Evolutionary conservation across 2,888 invertebrate species (phyloP).

Genomic region (Rhorus exstirpatorius): DNA sequence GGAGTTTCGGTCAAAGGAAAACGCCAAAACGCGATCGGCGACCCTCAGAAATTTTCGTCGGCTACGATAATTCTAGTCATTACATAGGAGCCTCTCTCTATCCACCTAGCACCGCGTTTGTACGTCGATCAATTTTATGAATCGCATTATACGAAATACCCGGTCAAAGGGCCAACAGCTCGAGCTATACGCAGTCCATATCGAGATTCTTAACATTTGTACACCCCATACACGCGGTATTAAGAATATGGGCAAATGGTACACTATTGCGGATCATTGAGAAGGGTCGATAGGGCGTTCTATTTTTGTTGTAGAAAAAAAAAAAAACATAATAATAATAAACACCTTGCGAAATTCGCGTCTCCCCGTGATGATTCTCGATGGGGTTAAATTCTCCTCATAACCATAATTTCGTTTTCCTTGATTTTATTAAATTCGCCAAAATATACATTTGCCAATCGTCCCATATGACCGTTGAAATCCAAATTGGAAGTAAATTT

Average conservation of each 20-base stretch:
- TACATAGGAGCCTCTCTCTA: slow-evolving; percentile 58
- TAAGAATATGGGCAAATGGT: slow-evolving; percentile 36
- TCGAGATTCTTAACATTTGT: slow-evolving; percentile 11
- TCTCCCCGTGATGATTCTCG: background rate
- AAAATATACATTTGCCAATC: no score
- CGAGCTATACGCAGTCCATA: slow-evolving; percentile 2
- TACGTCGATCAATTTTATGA: slow-evolving; percentile 71
- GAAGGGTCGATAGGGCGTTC: slow-evolving; percentile 71
- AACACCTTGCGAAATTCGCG: background rate
- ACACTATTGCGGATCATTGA: slow-evolving; percentile 14
- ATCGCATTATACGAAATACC: slow-evolving; percentile 69
- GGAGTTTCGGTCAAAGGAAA: slow-evolving; percentile 72
- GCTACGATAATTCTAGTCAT: slow-evolving; percentile 75
- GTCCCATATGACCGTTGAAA: no score
- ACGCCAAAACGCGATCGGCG: slow-evolving; percentile 62
- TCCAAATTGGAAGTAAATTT: no score
- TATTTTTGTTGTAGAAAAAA: slow-evolving; percentile 70
- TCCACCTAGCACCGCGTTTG: background rate
- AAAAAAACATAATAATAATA: no score
- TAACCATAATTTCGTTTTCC: background rate
- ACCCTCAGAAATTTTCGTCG: slow-evolving; percentile 40
- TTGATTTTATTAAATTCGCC: slow-evolving; percentile 6
- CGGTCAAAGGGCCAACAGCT: slow-evolving; percentile 71
- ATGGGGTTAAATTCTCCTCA: slow-evolving; percentile 15
- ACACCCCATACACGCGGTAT: background rate